Base-by-base conservation (phyloP, 2,113 vertebrate genomes). In the Steatornis caripensis region DNA sequence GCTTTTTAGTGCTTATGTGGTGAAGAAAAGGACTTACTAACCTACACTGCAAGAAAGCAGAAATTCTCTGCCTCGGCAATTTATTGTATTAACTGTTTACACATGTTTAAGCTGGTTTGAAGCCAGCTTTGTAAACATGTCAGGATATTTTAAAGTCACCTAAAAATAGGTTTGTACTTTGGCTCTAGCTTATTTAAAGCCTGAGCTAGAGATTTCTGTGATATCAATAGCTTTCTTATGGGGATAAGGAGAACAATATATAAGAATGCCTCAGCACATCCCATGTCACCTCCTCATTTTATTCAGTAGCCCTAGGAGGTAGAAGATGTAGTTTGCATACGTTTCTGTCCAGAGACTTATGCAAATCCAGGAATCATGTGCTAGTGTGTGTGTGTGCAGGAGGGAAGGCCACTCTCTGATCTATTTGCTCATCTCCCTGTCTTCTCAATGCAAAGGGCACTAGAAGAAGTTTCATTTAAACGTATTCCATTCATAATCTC, bases 51-150 rank as follows among this genome's bases (percentile, higher is more conserved):
- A 79, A 58, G 65, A 71, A 85, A 83, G n/a, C 3, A 92, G 46
- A 94, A 82, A 87, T 53, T 43, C 48, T 87, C 48, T 48, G 9
- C 32, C 55, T 92, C 6, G 1, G 72, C 72, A 94, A 69, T 49
- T 68, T 20, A 81, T 23, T 79, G 54, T 62, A 92, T 95, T 94
- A 95, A 84, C 74, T 79, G 87, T 89, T 95, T 93, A 89, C 77
- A 92, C 15, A 12, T 39, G 30, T 91, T 94, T 87, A 82, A 91
- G 61, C 30, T 91, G 74, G 45, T 76, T 84, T 51, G 37, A 93
- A 95, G 81, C 37, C 93, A 91, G 57, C 66, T 74, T 85, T 58
- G 74, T 91, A 97, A 95, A 95, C 57, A 81, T 9, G 49, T 64
- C 53, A 61, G 41, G 81, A 46, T 72, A 93, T 87, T 78, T 95